Evolutionary conservation across 2,797 vertebrate species (phyloP), one percentile per base, ranked within the genome.

Genomic region (Manis javanica): DNA sequence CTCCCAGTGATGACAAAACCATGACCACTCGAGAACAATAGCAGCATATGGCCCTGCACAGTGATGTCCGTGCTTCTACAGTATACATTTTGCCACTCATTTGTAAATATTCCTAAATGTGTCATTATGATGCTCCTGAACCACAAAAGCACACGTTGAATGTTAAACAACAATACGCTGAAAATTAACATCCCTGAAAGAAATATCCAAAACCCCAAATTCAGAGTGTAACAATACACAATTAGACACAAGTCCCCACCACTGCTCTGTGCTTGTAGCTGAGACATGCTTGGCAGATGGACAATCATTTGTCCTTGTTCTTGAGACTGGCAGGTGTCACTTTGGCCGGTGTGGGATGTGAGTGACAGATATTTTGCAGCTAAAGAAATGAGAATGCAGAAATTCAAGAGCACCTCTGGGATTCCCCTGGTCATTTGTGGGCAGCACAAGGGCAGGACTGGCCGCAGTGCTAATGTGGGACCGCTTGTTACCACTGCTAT

Each of bases 301-400:
- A 98, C 98, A 98, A 98, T 98, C 98, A 98, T 98, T 98, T 99
- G 99, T 99, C 99, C 99, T 99, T 99, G 99, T 99, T 99, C 99
- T 99, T 98, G 99, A 99, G 99, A 99, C 99, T 99, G 99, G 99
- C 99, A 99, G 99, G 99, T 99, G 99, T 99, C 99, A 99, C 98
- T 98, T 98, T 98, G 98, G 98, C 98, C 99, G 98, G 97, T 97
- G 98, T 99, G 98, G 99, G 98, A 98, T 95, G 96, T 99, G 99
- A 99, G 98, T 99, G 99, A 99, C 99, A 99, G 99, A 99, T 98
- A 99, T 98, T 98, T 98, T 99, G 99, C 99, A 98, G 99, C 98
- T 98, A 99, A 99, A 99, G 99, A 99, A 99, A 99, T 99, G 99
- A 99, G 98, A 99, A 99, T 99, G 98, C 98, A 99, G 99, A 99